phyloP scores from a whole-genome alignment of 1,140 invertebrate genomes.

The Neuroterus valhalla region DNA sequence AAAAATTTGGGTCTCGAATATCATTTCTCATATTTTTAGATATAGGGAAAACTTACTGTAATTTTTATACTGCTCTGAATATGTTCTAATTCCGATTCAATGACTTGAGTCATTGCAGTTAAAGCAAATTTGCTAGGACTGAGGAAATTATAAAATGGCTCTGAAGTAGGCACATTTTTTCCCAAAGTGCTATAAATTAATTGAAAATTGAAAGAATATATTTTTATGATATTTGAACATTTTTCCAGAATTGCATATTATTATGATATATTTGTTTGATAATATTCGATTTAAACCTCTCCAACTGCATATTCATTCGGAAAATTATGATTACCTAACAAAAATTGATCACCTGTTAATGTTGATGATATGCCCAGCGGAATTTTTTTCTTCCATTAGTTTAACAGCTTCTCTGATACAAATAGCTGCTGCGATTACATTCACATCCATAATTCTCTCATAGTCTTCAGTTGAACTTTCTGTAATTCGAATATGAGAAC shows the following conservation, averaged over 20 bases:
- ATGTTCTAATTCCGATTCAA: slow-evolving; percentile 79
- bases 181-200: slow-evolving; percentile 56
- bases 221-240: too few species aligned
- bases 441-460: neutral
- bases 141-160: slow-evolving; percentile 74
- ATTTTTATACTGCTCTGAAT: slow-evolving; percentile 79
- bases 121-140: slow-evolving; percentile 82
- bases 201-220: too few species aligned
- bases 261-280: too few species aligned
- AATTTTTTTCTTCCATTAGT: neutral
- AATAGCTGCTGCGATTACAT: slow-evolving; percentile 8
- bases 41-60: slow-evolving; percentile 75
- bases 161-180: slow-evolving; percentile 60
- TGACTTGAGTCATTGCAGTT: slow-evolving; percentile 79
- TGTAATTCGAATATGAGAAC: neutral
- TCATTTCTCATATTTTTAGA: too few species aligned
- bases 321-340: too few species aligned
- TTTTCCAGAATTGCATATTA: too few species aligned
- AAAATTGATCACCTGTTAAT: slow-evolving; percentile 4
- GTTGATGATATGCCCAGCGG: neutral
- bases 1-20: too few species aligned
- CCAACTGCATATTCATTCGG: too few species aligned
- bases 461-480: slow-evolving; percentile 5
- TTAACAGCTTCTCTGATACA: slow-evolving; percentile 16
- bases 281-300: too few species aligned